These are phyloP conservation scores for Phainopepla nitens DNA, from an alignment of 2,113 vertebrate species.

Conservation along the genomic window DNA sequence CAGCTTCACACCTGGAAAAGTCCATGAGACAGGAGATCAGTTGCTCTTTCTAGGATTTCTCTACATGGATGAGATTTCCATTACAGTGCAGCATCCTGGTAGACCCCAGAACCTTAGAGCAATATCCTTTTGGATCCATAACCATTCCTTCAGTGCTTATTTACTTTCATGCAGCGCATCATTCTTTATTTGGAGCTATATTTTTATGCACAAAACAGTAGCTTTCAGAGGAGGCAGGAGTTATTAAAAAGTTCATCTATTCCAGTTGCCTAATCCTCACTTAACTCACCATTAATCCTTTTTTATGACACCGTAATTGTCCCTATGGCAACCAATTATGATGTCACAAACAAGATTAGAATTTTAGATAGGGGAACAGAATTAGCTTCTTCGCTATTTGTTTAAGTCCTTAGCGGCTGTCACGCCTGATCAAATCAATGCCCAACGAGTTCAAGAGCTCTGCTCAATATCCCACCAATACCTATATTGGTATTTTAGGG, in stretches of 20 bases:
- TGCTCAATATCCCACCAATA: not conserved
- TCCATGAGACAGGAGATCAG: not conserved
- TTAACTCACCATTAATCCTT: slow-evolving; percentile 48
- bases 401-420: not conserved
- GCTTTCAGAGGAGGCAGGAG: not conserved
- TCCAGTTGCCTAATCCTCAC: slow-evolving; percentile 56
- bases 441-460: not conserved
- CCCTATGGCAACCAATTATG: slow-evolving; percentile 57
- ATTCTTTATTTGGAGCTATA: slow-evolving; percentile 11
- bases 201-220: slow-evolving; percentile 27
- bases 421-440: not conserved
- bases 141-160: not conserved
- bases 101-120: not conserved
- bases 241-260: slow-evolving; percentile 56
- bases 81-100: not conserved
- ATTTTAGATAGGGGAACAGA: slow-evolving; percentile 35
- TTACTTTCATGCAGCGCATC: not conserved
- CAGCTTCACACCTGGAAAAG: not conserved
- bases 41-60: not conserved
- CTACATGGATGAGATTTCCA: not conserved
- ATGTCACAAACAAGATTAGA: slow-evolving; percentile 52
- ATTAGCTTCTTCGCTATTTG: slow-evolving; percentile 28
- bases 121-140: not conserved
- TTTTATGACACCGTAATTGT: slow-evolving; percentile 49
- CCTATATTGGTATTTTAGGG: not conserved